Conservation (phyloP, 2,888 invertebrate species). For the Oscheius myriophilus region DNA sequence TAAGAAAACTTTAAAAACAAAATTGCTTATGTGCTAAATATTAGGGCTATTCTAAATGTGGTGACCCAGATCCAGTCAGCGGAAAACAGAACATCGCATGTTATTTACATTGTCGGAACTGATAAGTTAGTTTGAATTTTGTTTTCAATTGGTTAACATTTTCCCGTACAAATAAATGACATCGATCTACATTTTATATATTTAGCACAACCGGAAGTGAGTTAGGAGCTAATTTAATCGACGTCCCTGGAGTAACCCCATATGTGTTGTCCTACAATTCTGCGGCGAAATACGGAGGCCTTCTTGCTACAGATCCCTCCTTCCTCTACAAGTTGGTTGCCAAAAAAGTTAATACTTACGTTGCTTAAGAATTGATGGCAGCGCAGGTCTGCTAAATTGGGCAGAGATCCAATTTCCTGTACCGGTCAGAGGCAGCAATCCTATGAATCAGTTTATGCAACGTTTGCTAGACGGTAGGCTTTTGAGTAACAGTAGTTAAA, state of each 20-base stretch:
- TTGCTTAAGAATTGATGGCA: constrained; percentile 7
- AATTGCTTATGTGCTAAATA: too few species aligned
- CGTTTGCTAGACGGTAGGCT: constrained; percentile 15
- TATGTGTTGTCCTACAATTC: constrained; percentile 8
- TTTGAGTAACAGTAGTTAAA: too few species aligned
- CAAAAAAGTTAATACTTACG: background rate
- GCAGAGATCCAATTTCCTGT: constrained; percentile 21
- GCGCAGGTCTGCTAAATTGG: constrained; percentile 20
- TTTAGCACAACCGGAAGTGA: constrained; percentile 32
- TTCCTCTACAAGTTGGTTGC: constrained; percentile 7
- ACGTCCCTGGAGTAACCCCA: background rate
- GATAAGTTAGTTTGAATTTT: too few species aligned
- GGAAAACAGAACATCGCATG: constrained; percentile 24
- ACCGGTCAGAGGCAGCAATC: constrained; percentile 17
- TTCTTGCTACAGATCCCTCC: background rate
- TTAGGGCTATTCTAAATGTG: constrained; percentile 24
- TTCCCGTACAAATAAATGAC: too few species aligned
- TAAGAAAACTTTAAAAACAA: constrained; percentile 20
- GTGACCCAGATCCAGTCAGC: background rate
- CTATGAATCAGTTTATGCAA: constrained; percentile 25
- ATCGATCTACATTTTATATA: too few species aligned
- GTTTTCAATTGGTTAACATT: too few species aligned
- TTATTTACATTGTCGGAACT: constrained; percentile 39
- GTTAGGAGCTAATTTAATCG: constrained; percentile 9
- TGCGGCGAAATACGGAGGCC: background rate